Evolutionary conservation across 2,888 invertebrate species (phyloP).

Genomic region (Pharmacophagus antenor): DNA sequence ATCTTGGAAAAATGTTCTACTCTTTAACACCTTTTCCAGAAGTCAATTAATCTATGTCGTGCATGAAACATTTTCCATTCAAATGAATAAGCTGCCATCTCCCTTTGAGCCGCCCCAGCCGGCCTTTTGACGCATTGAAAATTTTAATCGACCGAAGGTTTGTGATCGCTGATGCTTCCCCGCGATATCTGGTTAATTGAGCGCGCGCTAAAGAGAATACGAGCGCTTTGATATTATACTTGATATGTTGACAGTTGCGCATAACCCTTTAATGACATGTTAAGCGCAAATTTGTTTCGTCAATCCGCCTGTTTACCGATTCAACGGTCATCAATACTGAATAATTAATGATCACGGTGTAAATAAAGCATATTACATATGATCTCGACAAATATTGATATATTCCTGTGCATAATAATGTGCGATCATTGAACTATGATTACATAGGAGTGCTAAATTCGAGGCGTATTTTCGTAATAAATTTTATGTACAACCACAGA

Average conservation of each 20-base stretch:
- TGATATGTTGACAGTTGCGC: conserved; percentile 29
- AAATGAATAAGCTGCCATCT: conserved; percentile 60
- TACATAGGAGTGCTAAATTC: too few relatives aligned
- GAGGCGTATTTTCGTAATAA: too few relatives aligned
- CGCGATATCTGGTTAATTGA: conserved; percentile 63
- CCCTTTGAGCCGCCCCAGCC: conserved; percentile 63
- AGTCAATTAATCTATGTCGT: neutral
- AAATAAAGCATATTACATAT: neutral
- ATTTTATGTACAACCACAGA: too few relatives aligned
- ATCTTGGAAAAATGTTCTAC: neutral
- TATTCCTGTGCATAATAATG: too few relatives aligned
- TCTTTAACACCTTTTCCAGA: conserved; percentile 31
- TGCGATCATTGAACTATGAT: too few relatives aligned
- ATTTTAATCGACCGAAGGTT: conserved; percentile 57
- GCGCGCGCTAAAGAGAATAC: conserved; percentile 61
- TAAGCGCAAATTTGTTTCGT: conserved; percentile 28
- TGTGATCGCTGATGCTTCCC: conserved; percentile 55
- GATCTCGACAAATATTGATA: neutral
- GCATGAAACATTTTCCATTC: conserved; percentile 54
- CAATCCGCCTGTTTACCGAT: conserved; percentile 10
- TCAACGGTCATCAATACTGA: neutral
- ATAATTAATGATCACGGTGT: conserved; percentile 15
- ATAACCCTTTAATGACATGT: conserved; percentile 30
- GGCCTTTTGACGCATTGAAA: conserved; percentile 62
- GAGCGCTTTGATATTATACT: conserved; percentile 50